These are phyloP conservation scores for Anthrax anthrax DNA, from an alignment of 2,888 invertebrate species.

Conservation along the genomic window DNA sequence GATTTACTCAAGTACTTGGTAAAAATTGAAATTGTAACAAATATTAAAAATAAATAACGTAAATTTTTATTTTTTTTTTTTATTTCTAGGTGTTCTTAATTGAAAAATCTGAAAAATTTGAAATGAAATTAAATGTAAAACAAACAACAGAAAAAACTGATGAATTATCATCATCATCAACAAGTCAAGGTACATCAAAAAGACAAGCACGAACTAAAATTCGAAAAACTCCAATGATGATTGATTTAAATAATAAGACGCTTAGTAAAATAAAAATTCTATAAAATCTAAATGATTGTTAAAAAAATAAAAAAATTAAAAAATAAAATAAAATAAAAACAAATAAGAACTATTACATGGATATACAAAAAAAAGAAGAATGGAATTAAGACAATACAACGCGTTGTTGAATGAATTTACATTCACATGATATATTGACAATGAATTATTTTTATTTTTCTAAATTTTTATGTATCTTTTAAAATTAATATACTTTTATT, in stretches of 20 bases:
- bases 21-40: not conserved
- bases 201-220: conserved; percentile 8
- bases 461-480: too few species aligned
- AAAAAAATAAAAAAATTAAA: too few species aligned
- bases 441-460: too few species aligned
- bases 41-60: not conserved
- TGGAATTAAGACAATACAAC: too few species aligned
- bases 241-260: conserved; percentile 11
- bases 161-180: not conserved
- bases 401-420: too few species aligned
- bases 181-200: not conserved
- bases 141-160: not conserved
- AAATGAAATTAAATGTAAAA: not conserved
- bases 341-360: too few species aligned
- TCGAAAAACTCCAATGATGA: not conserved
- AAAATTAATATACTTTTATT: too few species aligned
- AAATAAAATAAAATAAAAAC: too few species aligned
- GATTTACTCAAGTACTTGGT: not conserved
- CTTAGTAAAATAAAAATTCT: conserved; percentile 15
- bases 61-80: not conserved
- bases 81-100: conserved; percentile 9
- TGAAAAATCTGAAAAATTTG: not conserved
- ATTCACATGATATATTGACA: too few species aligned
- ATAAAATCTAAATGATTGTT: conserved; percentile 17
- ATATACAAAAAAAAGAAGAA: too few species aligned